Conservation (phyloP, 2,797 vertebrate species). For the Poeciliopsis presidionis region DNA sequence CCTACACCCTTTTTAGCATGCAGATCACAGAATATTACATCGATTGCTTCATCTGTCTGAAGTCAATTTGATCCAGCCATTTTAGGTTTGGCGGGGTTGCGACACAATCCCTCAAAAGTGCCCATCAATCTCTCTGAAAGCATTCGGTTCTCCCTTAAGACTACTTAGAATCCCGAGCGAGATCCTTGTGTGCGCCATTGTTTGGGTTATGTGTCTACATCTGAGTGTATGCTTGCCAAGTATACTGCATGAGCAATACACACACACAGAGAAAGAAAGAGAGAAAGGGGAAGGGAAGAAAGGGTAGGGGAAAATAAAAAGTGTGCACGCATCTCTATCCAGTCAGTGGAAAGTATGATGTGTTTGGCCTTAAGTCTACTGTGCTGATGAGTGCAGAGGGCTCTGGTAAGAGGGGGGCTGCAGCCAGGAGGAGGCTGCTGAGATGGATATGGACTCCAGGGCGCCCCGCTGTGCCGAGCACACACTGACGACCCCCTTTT, state of each 20-base stretch:
- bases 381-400: conserved; percentile 74
- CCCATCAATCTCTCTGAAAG: conserved; percentile 79
- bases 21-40: conserved; percentile 83
- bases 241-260: conserved; percentile 58
- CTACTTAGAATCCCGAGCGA: conserved; percentile 69
- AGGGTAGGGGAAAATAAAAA: neutral
- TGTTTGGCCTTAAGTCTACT: conserved; percentile 78
- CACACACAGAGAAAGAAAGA: conserved; percentile 12
- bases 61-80: conserved; percentile 83
- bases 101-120: conserved; percentile 81
- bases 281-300: neutral
- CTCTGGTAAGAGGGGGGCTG: conserved; percentile 78
- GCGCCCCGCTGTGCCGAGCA: conserved; percentile 74
- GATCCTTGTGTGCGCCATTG: conserved; percentile 59
- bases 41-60: conserved; percentile 80
- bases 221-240: conserved; percentile 60
- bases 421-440: conserved; percentile 80
- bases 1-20: conserved; percentile 73
- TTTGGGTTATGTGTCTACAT: conserved; percentile 69
- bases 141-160: conserved; percentile 75
- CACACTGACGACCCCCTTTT: conserved; percentile 80
- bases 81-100: conserved; percentile 80
- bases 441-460: conserved; percentile 82
- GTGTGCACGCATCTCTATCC: conserved; percentile 71
- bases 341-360: conserved; percentile 83